These are phyloP conservation scores for Bubo scandiacus DNA, from an alignment of 2,113 vertebrate genomes.

Conservation along the genomic window DNA sequence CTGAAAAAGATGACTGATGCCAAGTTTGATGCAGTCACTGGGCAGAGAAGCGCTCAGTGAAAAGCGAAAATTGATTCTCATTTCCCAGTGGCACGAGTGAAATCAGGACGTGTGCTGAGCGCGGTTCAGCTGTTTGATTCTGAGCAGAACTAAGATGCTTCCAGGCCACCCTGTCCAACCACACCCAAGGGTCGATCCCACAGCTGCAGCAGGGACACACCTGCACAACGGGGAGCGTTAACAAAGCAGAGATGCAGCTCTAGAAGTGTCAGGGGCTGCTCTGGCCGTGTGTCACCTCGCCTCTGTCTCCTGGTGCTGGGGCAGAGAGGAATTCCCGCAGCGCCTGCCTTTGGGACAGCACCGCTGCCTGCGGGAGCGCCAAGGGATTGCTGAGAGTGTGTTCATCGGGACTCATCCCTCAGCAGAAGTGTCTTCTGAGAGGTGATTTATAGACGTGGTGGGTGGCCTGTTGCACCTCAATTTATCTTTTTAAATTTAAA, in stretches of 20 bases:
- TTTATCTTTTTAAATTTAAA: neutral
- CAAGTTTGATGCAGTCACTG: constrained; percentile 34
- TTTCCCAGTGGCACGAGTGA: neutral
- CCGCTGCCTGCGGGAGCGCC: neutral
- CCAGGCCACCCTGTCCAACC: neutral
- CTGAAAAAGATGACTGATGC: neutral
- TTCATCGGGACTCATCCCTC: neutral
- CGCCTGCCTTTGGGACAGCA: neutral
- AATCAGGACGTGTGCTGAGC: neutral
- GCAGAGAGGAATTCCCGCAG: neutral
- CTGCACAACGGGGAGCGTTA: neutral
- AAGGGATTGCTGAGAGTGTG: neutral
- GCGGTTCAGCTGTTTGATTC: neutral
- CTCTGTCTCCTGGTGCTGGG: neutral
- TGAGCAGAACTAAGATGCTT: neutral
- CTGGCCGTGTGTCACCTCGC: accelerated
- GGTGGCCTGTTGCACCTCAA: neutral
- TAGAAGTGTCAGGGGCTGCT: neutral
- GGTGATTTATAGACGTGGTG: neutral
- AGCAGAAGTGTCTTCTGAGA: neutral
- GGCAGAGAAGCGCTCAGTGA: neutral
- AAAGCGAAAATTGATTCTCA: no score
- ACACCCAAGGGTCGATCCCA: neutral
- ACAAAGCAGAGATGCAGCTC: neutral
- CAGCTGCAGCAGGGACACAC: neutral